Percentiles rank a stretch among this genome's conserved stretches.
Conservation (phyloP, 2,113 vertebrate species). For the Pygoscelis antarcticus region DNA sequence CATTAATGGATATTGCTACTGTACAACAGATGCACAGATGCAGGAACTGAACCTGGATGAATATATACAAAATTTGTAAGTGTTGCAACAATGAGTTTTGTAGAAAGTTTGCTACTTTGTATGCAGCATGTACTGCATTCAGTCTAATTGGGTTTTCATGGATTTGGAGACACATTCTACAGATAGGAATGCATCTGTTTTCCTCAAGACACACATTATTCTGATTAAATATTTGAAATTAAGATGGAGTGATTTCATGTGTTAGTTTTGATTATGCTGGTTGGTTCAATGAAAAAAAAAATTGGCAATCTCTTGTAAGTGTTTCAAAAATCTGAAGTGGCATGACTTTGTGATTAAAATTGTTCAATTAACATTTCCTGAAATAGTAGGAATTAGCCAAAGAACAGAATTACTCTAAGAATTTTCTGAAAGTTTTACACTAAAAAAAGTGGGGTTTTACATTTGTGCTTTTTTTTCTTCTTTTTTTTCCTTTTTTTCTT, state of each 20-base stretch:
- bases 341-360: constrained; percentile 39
- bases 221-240: constrained; percentile 62
- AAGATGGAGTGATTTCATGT: constrained; percentile 12
- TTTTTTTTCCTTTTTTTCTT: background rate
- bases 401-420: background rate
- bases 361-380: constrained; percentile 24
- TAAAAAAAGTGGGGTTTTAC: background rate
- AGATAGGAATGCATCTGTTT: background rate
- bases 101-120: background rate
- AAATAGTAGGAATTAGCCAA: constrained; percentile 1
- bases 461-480: background rate
- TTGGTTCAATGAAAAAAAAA: background rate
- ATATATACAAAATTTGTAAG: background rate
- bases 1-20: constrained; percentile 20
- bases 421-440: background rate
- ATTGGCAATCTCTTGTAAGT: background rate
- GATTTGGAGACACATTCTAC: background rate
- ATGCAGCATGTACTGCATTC: background rate
- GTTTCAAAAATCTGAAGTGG: background rate
- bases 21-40: background rate
- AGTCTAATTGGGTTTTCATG: constrained; percentile 4
- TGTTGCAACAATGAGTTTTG: background rate
- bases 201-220: constrained; percentile 25
- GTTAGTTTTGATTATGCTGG: constrained; percentile 13
- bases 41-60: background rate